These are phyloP conservation scores for Drosophila saltans DNA, from an alignment of 1,140 invertebrate species.

Conservation along the genomic window DNA sequence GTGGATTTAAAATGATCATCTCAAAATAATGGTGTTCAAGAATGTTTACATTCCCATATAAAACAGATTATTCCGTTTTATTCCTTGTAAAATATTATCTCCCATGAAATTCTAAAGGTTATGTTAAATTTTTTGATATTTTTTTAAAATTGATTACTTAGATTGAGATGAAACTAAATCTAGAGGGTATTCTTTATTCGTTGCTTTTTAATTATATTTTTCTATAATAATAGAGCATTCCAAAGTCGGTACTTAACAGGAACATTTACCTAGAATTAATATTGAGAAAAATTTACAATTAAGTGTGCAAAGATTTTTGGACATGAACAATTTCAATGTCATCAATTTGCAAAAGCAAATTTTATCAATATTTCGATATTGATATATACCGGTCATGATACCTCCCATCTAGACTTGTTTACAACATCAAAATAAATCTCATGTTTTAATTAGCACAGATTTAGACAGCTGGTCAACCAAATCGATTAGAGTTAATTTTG, in stretches of 20 bases:
- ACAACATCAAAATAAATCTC: slow-evolving; percentile 10
- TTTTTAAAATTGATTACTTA: no score
- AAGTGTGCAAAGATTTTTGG: not conserved
- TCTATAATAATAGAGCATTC: not conserved
- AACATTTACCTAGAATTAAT: not conserved
- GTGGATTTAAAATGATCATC: no score
- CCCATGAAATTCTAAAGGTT: no score
- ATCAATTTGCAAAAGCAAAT: not conserved
- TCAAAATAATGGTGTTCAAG: no score
- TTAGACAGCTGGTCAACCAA: slow-evolving; percentile 12
- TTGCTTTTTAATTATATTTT: no score
- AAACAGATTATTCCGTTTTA: no score
- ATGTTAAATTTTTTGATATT: no score
- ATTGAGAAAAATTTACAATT: not conserved
- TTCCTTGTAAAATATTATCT: no score
- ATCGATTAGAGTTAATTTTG: slow-evolving; percentile 8
- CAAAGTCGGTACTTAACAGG: not conserved
- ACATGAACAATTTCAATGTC: not conserved
- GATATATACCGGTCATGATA: no score
- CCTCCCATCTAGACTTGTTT: not conserved
- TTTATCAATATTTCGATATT: not conserved
- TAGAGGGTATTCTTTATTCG: no score
- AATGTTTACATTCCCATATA: no score
- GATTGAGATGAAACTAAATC: no score
- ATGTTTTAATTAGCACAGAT: slow-evolving; percentile 12